A percentile compares a stretch with the other conserved stretches of the same genome.
Evolutionary conservation across 2,888 invertebrate species (phyloP).

Genomic region (Rhorus exstirpatorius): DNA sequence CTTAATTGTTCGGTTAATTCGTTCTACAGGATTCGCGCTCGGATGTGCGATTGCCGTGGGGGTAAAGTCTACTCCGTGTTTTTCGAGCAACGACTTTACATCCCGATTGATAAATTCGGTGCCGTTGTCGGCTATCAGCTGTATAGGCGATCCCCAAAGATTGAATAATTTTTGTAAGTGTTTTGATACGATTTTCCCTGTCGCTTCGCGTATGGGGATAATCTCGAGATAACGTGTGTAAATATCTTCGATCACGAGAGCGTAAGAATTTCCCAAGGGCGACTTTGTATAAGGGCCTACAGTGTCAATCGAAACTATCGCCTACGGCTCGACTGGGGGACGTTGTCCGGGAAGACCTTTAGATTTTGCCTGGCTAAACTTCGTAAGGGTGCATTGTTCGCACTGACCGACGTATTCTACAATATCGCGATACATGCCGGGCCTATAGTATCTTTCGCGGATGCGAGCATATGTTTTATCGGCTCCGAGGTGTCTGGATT

Average conservation of each 20-base stretch:
- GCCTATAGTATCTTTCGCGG: not conserved
- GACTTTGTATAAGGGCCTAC: conserved; percentile 48
- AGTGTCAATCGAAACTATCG: conserved; percentile 51
- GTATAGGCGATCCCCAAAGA: conserved; percentile 38
- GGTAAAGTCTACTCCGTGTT: not conserved
- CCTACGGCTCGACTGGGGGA: conserved; percentile 54
- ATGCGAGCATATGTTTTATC: conserved; percentile 4
- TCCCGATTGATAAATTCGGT: conserved; percentile 60
- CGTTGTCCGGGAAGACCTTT: conserved; percentile 34
- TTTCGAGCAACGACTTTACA: conserved; percentile 41
- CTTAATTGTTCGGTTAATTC: conserved; percentile 56
- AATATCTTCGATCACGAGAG: conserved; percentile 54
- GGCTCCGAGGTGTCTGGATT: not conserved
- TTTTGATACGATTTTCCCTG: conserved; percentile 36
- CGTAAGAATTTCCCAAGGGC: conserved; percentile 39
- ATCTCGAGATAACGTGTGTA: conserved; percentile 62
- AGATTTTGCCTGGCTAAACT: conserved; percentile 50
- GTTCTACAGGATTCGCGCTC: conserved; percentile 47
- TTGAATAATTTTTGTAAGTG: conserved; percentile 41
- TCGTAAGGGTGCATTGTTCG: conserved; percentile 32
- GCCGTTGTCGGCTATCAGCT: conserved; percentile 49
- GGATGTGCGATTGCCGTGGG: conserved; percentile 27
- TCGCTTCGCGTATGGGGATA: conserved; percentile 36
- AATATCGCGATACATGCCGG: not conserved
- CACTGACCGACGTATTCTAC: not conserved